Evolutionary conservation across 2,797 vertebrate genomes (phyloP).

Genomic region (Onychomys torridus): DNA sequence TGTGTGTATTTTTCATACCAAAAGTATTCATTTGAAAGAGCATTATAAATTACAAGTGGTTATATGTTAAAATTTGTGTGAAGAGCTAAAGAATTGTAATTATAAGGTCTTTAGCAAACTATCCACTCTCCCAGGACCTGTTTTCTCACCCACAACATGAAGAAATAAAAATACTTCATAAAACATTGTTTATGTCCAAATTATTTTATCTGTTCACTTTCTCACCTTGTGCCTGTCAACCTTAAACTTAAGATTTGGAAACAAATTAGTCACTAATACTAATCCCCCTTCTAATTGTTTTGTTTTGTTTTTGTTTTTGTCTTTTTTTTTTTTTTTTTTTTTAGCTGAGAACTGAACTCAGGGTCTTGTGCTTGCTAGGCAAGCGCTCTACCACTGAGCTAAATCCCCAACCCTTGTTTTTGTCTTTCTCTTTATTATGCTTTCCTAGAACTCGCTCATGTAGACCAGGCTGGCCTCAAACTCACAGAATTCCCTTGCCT

Average conservation of each 20-base stretch:
- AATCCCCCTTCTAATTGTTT: background rate
- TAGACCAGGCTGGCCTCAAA: background rate
- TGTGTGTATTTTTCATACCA: background rate
- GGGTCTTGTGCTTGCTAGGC: too few species aligned
- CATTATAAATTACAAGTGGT: background rate
- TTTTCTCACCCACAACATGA: conserved; percentile 46
- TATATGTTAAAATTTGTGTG: background rate
- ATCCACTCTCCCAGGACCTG: background rate
- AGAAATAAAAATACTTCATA: conserved; percentile 33
- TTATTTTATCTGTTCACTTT: conserved; percentile 31
- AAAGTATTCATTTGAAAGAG: conserved; percentile 1
- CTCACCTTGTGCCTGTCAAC: background rate
- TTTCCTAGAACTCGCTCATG: background rate
- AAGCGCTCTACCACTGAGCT: too few species aligned
- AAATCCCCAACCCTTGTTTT: too few species aligned
- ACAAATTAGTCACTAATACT: background rate
- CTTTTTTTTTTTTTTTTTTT: too few species aligned
- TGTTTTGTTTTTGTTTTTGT: background rate
- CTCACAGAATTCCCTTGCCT: background rate
- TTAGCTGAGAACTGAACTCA: too few species aligned
- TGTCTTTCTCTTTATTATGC: background rate
- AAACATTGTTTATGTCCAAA: background rate
- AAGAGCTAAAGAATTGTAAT: background rate
- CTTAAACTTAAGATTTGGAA: background rate
- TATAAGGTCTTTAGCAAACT: conserved; percentile 1